Evolutionary conservation across 2,797 vertebrate genomes (phyloP).

Genomic region (Fringilla coelebs): DNA sequence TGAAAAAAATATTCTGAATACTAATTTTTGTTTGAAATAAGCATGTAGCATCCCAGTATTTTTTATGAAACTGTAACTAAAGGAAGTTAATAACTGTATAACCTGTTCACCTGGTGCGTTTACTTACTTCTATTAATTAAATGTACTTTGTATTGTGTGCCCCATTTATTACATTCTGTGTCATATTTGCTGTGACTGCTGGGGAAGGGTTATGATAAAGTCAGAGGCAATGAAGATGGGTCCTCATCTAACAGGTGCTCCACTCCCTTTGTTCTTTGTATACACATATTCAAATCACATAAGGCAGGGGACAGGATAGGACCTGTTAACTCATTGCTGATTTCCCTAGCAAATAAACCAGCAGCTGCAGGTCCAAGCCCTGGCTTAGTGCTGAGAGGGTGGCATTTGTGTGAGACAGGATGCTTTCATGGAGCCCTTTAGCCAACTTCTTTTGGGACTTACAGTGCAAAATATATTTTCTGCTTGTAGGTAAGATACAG

Average conservation of each 20-base stretch:
- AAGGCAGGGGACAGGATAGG: conserved; percentile 74
- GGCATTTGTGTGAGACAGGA: conserved; percentile 77
- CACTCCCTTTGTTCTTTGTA: conserved; percentile 77
- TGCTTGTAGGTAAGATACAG: conserved; percentile 77
- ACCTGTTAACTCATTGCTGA: conserved; percentile 75
- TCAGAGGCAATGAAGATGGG: conserved; percentile 52
- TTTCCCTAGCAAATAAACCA: conserved; percentile 82
- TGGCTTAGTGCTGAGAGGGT: conserved; percentile 16
- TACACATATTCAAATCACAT: conserved; percentile 81
- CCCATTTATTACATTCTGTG: conserved; percentile 44
- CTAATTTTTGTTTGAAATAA: neutral
- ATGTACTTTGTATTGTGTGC: conserved; percentile 20
- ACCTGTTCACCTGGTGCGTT: neutral
- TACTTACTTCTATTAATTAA: conserved; percentile 13
- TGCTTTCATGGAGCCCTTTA: conserved; percentile 84
- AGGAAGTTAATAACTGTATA: neutral
- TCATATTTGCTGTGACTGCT: conserved; percentile 44
- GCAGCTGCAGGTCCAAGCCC: conserved; percentile 71
- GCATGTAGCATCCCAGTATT: neutral
- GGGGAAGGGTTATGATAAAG: conserved; percentile 22
- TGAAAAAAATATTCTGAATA: neutral
- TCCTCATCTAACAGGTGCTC: conserved; percentile 77
- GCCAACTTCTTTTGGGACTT: conserved; percentile 61
- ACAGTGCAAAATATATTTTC: conserved; percentile 67
- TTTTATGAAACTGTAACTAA: neutral